Evolutionary conservation across 2,113 vertebrate genomes (phyloP).

Genomic region (Phalacrocorax brasilianus): DNA sequence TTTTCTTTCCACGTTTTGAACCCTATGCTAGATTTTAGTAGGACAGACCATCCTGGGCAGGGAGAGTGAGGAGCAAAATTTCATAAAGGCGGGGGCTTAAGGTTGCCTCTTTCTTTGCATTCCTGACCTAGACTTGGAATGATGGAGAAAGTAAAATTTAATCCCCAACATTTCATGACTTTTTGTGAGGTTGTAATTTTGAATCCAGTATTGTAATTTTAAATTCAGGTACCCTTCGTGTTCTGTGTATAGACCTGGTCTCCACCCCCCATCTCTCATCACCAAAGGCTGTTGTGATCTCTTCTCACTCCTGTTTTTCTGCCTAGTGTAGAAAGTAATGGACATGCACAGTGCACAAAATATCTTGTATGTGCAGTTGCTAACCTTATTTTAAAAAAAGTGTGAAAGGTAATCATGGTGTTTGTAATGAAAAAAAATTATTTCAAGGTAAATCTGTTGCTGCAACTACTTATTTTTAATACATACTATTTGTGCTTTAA

Average conservation of each 20-base stretch:
- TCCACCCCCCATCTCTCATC: neutral
- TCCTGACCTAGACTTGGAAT: neutral
- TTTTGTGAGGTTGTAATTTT: neutral
- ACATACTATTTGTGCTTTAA: neutral
- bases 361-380: neutral
- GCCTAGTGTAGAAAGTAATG: neutral
- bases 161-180: neutral
- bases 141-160: neutral
- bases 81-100: neutral
- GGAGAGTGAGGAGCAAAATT: neutral
- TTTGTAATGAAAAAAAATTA: neutral
- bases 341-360: neutral
- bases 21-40: neutral
- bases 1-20: neutral
- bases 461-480: neutral
- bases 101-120: neutral
- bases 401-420: neutral
- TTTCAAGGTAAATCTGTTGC: neutral
- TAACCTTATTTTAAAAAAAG: neutral
- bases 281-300: neutral
- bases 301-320: neutral
- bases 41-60: neutral
- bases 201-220: neutral
- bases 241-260: neutral
- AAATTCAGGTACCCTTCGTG: neutral